Base-by-base conservation (phyloP, 2,888 invertebrate species). In the Luperina nickerlii region DNA sequence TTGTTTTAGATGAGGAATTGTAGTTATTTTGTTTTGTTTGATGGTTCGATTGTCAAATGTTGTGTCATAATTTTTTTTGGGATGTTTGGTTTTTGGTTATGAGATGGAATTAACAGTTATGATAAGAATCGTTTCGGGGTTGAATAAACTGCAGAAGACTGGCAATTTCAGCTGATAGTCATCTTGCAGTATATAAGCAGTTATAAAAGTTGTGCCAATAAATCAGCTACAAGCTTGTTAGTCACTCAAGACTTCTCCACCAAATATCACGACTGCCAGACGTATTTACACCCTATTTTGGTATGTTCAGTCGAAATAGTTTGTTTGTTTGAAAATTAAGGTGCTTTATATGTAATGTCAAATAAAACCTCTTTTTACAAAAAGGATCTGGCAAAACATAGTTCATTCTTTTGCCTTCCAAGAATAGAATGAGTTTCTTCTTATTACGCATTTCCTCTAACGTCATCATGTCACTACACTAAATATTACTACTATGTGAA, bases 1-100 rank as follows among this genome's bases (percentile, higher is more conserved):
- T 89, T 88, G 88, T 89, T 89, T 89, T 89, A 89, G 85, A 89
- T 88, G 87, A 87, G 65, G 87, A 84, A 76, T 81, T 73, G 78
- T 79, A 38, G 72, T 67, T 75, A 81, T 83, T 89, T 89, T 82
- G 75, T 82, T 79, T 73, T 63, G 76, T 80, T 76, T 76, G 72
- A 81, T 89, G 75, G 68, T 74, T 27, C 48, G 88, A 86, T 85
- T 89, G 88, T 82, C 88, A 85, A 86, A 81, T 89, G 80, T 76
- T 63, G 38, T 76, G 74, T 62, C 66, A 71, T 78, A 45, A 72
- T 69, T 76, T 11, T 11, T 45, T 57, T 65, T 74, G 60, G 51
- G 24, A 68, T 73, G 48, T 75, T 32, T 51, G 1, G 20, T 5
- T 45, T 0, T 65, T 66, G 32, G 42, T 5, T 69, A 70, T n/a